These are phyloP conservation scores for Dexiosoma caninum DNA, from an alignment of 2,888 invertebrate genomes.

Conservation along the genomic window DNA sequence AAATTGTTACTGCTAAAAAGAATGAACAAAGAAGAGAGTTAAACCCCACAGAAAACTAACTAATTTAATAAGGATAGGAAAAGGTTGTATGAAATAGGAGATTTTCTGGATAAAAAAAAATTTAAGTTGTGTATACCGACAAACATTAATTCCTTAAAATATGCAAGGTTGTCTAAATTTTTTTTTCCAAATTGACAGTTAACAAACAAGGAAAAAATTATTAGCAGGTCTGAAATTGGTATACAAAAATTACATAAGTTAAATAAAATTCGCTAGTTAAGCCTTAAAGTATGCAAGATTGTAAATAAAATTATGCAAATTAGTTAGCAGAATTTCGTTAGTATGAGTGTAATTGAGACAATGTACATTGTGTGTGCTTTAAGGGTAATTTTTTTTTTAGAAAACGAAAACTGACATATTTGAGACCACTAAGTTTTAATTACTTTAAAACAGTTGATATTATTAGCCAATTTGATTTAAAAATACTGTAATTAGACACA, in stretches of 20 bases:
- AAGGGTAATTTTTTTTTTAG: no score
- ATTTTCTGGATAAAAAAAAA: slow-evolving; percentile 60
- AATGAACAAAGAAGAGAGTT: background rate
- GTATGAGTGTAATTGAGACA: background rate
- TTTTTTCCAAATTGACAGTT: background rate
- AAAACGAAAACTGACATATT: no score
- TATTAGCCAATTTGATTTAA: no score
- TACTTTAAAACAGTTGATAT: no score
- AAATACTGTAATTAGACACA: no score
- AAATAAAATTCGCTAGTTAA: background rate
- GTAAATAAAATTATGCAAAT: background rate
- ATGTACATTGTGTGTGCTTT: no score
- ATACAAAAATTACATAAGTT: background rate
- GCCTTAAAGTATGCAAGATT: background rate
- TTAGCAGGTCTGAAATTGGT: no score
- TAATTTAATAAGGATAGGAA: background rate
- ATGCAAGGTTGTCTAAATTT: slow-evolving; percentile 6
- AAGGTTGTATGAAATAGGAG: slow-evolving; percentile 29
- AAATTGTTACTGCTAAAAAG: background rate
- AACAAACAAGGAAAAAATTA: background rate
- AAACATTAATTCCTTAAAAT: slow-evolving; percentile 5
- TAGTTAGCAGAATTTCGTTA: background rate
- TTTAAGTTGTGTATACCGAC: slow-evolving; percentile 16
- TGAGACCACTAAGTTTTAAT: no score
- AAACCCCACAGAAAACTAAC: slow-evolving; percentile 9